A percentile compares a stretch with the other conserved stretches of the same genome.
Conservation (phyloP, 2,888 invertebrate genomes). For the Tribolium freemani region DNA sequence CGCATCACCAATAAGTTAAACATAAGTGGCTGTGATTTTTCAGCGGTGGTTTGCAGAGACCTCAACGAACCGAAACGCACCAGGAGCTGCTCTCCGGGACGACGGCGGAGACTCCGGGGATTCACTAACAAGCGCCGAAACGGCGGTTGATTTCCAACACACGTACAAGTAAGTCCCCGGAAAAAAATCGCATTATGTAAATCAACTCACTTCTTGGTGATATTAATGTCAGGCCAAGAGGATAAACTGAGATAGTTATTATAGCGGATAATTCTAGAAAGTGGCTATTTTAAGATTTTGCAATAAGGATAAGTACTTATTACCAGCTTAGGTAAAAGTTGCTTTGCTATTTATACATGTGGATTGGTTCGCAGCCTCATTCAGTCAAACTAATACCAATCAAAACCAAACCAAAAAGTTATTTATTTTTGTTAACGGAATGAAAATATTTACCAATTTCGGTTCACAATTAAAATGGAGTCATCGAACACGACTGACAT, state of each 20-base stretch:
- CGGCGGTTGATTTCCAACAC: conserved; percentile 40
- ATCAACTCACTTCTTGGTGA: background rate
- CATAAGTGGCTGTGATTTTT: conserved; percentile 49
- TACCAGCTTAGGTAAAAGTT: conserved; percentile 49
- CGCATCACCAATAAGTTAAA: conserved; percentile 41
- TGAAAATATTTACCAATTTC: conserved; percentile 26
- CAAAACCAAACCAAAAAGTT: background rate
- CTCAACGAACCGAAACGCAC: conserved; percentile 46
- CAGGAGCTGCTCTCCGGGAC: conserved; percentile 49
- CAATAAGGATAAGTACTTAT: conserved; percentile 49
- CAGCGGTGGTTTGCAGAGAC: conserved; percentile 43
- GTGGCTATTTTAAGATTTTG: conserved; percentile 50
- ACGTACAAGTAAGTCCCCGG: conserved; percentile 47
- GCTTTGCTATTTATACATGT: conserved; percentile 39
- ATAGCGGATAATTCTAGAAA: conserved; percentile 47
- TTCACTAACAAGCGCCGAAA: conserved; percentile 32
- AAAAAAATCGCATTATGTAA: background rate
- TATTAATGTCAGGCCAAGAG: conserved; percentile 6
- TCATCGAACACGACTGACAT: conserved; percentile 35
- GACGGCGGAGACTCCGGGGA: conserved; percentile 45
- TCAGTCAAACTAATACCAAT: background rate
- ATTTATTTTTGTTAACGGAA: conserved; percentile 20
- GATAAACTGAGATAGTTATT: conserved; percentile 15
- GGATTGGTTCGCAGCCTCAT: background rate
- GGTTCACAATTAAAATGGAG: conserved; percentile 7